phyloP scores from a whole-genome alignment of 2,888 invertebrate species.

The Ganaspis brasiliensis region DNA sequence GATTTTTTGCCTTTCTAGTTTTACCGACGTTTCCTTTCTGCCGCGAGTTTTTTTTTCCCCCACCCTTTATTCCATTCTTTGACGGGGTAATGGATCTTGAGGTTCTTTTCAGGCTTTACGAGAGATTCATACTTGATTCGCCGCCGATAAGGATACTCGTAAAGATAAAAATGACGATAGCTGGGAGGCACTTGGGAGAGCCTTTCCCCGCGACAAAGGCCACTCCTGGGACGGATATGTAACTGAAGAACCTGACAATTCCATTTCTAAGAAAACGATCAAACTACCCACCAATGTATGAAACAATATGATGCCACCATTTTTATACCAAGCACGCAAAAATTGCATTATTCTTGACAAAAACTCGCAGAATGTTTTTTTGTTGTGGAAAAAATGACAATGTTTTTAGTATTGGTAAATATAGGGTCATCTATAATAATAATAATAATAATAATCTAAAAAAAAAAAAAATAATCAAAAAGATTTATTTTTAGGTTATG shows the following conservation, averaged over 20 bases:
- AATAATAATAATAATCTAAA: too few species aligned
- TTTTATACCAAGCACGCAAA: too few species aligned
- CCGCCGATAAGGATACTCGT: slow-evolving; percentile 67
- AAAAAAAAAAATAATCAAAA: too few species aligned
- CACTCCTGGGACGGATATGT: slow-evolving; percentile 18
- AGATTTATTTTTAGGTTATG: too few species aligned
- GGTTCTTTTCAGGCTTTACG: slow-evolving; percentile 66
- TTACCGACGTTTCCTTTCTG: slow-evolving; percentile 45
- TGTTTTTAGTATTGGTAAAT: too few species aligned
- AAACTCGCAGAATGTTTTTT: too few species aligned
- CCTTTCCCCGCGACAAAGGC: slow-evolving; percentile 45
- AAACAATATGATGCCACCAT: too few species aligned
- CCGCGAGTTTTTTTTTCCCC: slow-evolving; percentile 19
- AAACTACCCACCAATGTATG: slow-evolving; percentile 4
- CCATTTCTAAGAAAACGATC: slow-evolving; percentile 41
- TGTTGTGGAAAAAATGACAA: too few species aligned
- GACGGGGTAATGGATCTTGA: slow-evolving; percentile 57
- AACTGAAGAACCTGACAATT: slow-evolving; percentile 35
- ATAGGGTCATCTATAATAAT: too few species aligned
- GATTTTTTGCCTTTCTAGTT: slow-evolving; percentile 27
- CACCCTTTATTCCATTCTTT: slow-evolving; percentile 41
- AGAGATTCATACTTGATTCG: slow-evolving; percentile 72
- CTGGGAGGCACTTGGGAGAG: slow-evolving; percentile 52
- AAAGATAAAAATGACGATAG: slow-evolving; percentile 68
- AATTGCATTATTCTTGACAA: too few species aligned